Conservation (phyloP, 2,113 vertebrate species). For the Glareola pratincola region DNA sequence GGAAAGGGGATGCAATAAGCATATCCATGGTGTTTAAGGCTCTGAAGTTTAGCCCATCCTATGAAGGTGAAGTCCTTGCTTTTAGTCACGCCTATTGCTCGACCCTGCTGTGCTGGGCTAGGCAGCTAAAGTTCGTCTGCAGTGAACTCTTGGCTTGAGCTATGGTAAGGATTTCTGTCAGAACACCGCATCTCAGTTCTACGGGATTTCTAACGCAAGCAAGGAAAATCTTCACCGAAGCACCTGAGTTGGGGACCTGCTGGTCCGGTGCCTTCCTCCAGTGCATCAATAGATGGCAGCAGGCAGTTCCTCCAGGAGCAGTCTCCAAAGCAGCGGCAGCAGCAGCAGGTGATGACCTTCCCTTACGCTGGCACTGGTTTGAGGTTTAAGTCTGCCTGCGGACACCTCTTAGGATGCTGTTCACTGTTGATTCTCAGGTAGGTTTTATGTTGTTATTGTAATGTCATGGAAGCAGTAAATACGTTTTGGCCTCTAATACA, state of each 20-base stretch:
- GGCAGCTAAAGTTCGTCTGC: neutral
- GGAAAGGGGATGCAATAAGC: neutral
- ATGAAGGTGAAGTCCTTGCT: neutral
- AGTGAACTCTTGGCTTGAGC: neutral
- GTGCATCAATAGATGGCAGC: conserved; percentile 50
- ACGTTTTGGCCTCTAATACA: neutral
- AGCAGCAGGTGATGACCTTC: neutral
- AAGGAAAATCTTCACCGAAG: neutral
- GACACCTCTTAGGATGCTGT: neutral
- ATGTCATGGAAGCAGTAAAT: neutral
- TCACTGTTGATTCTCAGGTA: neutral
- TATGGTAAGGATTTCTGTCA: neutral
- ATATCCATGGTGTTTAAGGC: neutral
- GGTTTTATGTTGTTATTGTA: neutral
- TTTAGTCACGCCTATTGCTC: neutral
- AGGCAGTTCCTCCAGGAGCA: conserved; percentile 8
- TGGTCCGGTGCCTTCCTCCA: neutral
- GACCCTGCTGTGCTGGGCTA: neutral
- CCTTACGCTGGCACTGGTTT: neutral
- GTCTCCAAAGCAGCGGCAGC: neutral
- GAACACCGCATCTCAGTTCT: neutral
- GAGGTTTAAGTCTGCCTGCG: neutral
- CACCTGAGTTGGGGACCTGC: neutral
- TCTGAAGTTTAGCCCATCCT: neutral
- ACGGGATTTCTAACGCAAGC: neutral